phyloP scores from a whole-genome alignment of 2,113 vertebrate species.

The Tylochromis polylepis region DNA sequence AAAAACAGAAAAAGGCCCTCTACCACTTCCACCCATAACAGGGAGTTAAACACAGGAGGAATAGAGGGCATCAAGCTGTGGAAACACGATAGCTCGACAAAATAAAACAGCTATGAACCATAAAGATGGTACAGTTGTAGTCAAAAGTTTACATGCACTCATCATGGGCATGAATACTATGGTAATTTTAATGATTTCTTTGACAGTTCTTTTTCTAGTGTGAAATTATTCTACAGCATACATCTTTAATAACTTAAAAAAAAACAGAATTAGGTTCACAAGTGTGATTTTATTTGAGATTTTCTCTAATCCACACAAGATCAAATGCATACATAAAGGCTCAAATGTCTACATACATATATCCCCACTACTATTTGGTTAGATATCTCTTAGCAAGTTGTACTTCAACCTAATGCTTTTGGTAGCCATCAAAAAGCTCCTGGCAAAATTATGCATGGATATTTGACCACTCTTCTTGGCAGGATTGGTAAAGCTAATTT shows the following conservation, averaged over 20 bases:
- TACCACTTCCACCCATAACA: not conserved
- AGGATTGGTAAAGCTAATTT: not conserved
- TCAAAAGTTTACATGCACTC: not conserved
- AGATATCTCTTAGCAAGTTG: not conserved
- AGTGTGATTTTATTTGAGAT: no score
- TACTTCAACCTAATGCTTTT: not conserved
- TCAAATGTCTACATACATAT: not conserved
- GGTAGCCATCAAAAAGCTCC: not conserved
- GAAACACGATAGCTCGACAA: conserved; percentile 47
- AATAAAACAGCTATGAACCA: conserved; percentile 31
- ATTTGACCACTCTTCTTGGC: not conserved
- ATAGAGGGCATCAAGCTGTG: not conserved
- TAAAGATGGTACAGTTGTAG: not conserved
- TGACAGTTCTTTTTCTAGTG: not conserved
- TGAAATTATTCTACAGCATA: not conserved
- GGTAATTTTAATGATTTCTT: not conserved
- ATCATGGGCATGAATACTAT: not conserved
- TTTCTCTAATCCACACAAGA: no score
- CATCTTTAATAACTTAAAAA: not conserved
- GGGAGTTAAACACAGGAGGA: conserved; percentile 27
- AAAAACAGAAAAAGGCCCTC: conserved; percentile 4
- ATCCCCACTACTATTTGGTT: not conserved
- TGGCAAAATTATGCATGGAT: not conserved
- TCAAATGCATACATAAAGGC: not conserved
- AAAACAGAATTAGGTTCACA: not conserved